Evolutionary conservation across 2,113 vertebrate genomes (phyloP).

Genomic region (Chiloscyllium plagiosum): DNA sequence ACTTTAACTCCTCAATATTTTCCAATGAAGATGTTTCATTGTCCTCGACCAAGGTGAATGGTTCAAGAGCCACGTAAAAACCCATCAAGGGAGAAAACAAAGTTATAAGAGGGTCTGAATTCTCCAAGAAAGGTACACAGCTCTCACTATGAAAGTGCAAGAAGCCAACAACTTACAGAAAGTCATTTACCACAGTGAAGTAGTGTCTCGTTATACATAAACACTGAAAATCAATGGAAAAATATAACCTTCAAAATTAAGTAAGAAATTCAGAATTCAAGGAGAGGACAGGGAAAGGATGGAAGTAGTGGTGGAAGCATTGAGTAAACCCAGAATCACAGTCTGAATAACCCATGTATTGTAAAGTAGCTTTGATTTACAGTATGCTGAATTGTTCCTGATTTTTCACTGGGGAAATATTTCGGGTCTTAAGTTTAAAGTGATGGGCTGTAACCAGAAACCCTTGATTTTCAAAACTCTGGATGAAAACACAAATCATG

Average conservation of each 20-base stretch:
- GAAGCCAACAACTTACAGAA: background rate
- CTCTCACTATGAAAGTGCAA: background rate
- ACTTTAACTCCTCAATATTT: background rate
- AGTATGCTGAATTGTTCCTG: background rate
- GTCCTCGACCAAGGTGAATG: background rate
- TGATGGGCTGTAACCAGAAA: background rate
- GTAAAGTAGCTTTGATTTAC: background rate
- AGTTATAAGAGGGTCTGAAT: background rate
- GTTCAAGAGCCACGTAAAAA: background rate
- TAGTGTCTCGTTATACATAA: background rate
- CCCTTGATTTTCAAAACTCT: background rate
- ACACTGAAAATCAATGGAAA: background rate
- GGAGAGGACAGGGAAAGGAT: background rate
- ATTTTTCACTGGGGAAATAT: background rate
- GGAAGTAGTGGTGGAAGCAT: background rate
- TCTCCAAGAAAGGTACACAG: background rate
- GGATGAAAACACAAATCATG: background rate
- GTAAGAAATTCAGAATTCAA: background rate
- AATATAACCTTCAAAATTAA: background rate
- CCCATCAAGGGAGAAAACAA: background rate
- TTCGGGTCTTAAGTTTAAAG: background rate
- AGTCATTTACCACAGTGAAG: background rate
- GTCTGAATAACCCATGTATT: background rate
- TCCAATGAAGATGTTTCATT: background rate
- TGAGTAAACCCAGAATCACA: background rate